Base-by-base conservation (phyloP, 2,888 invertebrate species). In the Branchinecta sandiegonensis region DNA sequence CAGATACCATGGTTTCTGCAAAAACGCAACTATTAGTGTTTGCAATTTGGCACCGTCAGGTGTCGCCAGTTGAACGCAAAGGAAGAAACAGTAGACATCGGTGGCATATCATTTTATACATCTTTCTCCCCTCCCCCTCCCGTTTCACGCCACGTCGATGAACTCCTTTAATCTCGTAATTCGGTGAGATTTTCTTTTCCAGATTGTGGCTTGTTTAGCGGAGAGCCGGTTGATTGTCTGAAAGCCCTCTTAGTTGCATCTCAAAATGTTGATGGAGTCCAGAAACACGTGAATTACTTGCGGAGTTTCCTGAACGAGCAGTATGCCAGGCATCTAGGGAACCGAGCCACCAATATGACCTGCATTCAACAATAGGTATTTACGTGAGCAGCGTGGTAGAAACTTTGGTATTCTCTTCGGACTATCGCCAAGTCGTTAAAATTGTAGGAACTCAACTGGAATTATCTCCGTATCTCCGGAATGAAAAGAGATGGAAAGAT, bases 191-290 rank as follows among this genome's bases (percentile, higher is more conserved):
- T 56, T 56, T 56, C 8, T 56, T 23, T 56, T 56, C 23, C 63
- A 56, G 63, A 56, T 9, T n/a, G 14, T 10, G 63, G 14, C 9
- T 56, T 17, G n/a, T 56, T 56, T 17, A n/a, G 11, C 23, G 14
- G 23, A 23, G 63, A 56, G n/a, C 63, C 63, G n/a, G 23, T 56
- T 56, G 63, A 56, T 56, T 56, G 63, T 56, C 23, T 56, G 63
- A 56, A 56, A 56, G 63, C 63, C 63, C 23, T 56, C 8, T 23
- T 56, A 23, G 63, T 56, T 10, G 23, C 14, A 8, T n/a, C 14
- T 56, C 63, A 56, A 10, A 17, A 23, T 56, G 14, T 11, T 56
- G 23, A 23, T 23, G 63, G 23, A 56, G 23, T 56, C n/a, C n/a
- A 23, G 8, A 56, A 56, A 56, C n/a, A 23, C 23, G n/a, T 56